These are phyloP conservation scores for Siniperca scherzeri DNA, from an alignment of 2,797 vertebrate genomes.

Conservation along the genomic window DNA sequence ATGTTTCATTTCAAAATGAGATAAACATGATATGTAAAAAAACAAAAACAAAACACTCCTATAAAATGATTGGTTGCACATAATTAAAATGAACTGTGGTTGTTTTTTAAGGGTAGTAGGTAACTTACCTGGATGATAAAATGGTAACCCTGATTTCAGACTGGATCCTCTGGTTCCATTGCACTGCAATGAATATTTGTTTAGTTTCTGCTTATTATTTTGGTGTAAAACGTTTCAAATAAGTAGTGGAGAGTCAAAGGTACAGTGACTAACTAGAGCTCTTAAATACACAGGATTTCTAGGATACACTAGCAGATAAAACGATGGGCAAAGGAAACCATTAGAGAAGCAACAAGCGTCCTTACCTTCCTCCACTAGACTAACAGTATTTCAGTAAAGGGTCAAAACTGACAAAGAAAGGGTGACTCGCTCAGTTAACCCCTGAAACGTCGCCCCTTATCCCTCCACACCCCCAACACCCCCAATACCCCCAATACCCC, in stretches of 20 bases:
- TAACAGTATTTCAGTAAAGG: conserved; percentile 53
- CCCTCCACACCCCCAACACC: conserved; percentile 32
- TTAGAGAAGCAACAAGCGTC: conserved; percentile 17
- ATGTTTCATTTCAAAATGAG: conserved; percentile 57
- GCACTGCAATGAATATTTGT: background rate
- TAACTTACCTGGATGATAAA: background rate
- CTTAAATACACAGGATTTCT: background rate
- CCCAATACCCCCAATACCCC: conserved; percentile 1
- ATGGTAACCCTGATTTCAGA: background rate
- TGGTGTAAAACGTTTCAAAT: background rate
- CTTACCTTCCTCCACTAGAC: conserved; percentile 19
- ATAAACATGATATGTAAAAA: conserved; percentile 12
- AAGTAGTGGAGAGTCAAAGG: background rate
- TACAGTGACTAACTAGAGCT: background rate
- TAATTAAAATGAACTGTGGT: conserved; percentile 12
- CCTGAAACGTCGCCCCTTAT: conserved; percentile 54
- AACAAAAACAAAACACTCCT: background rate
- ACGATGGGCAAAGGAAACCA: conserved; percentile 15
- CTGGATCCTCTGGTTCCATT: background rate
- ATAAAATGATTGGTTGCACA: background rate
- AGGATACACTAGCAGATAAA: background rate
- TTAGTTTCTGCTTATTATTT: background rate
- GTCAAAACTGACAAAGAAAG: conserved; percentile 65
- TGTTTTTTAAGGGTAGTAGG: conserved; percentile 1
- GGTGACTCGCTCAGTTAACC: conserved; percentile 70